phyloP scores from a whole-genome alignment of 2,797 vertebrate species.

The Acridotheres tristis region DNA sequence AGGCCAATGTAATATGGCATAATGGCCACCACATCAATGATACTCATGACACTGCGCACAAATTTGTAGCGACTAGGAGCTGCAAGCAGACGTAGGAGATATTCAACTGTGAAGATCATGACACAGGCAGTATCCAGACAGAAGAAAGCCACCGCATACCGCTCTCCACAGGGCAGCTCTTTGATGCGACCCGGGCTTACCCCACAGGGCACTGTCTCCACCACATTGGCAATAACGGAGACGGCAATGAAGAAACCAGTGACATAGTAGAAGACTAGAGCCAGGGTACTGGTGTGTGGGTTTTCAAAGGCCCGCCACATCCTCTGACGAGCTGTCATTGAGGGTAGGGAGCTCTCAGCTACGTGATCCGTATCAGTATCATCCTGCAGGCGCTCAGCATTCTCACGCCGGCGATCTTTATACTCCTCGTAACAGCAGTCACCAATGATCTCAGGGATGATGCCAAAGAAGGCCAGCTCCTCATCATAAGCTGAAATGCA shows the following conservation, averaged over 20 bases:
- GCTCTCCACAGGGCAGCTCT: constrained; percentile 90
- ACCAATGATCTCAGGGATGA: constrained; percentile 94
- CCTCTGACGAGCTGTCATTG: constrained; percentile 85
- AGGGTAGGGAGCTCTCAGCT: constrained; percentile 77
- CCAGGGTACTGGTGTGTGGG: constrained; percentile 95
- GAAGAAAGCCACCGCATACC: constrained; percentile 93
- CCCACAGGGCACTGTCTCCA: constrained; percentile 93
- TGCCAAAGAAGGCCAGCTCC: constrained; percentile 94
- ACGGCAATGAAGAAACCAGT: constrained; percentile 98
- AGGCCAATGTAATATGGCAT: constrained; percentile 97
- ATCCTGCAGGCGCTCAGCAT: constrained; percentile 91
- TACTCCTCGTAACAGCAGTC: constrained; percentile 99
- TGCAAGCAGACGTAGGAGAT: constrained; percentile 88
- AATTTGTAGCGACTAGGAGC: constrained; percentile 94
- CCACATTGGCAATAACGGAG: constrained; percentile 94
- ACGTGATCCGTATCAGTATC: constrained; percentile 84
- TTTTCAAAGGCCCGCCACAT: constrained; percentile 98
- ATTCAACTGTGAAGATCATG: constrained; percentile 97
- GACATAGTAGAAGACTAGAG: constrained; percentile 97
- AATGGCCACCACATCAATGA: constrained; percentile 98
- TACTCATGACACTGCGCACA: constrained; percentile 93
- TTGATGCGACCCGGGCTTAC: constrained; percentile 73
- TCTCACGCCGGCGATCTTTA: constrained; percentile 93
- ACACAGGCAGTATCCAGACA: constrained; percentile 97
- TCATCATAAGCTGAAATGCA: constrained; percentile 96